These are phyloP conservation scores for Crossaster papposus DNA, from an alignment of 53 echinoderm and acorn worm genomes.

Conservation along the genomic window DNA sequence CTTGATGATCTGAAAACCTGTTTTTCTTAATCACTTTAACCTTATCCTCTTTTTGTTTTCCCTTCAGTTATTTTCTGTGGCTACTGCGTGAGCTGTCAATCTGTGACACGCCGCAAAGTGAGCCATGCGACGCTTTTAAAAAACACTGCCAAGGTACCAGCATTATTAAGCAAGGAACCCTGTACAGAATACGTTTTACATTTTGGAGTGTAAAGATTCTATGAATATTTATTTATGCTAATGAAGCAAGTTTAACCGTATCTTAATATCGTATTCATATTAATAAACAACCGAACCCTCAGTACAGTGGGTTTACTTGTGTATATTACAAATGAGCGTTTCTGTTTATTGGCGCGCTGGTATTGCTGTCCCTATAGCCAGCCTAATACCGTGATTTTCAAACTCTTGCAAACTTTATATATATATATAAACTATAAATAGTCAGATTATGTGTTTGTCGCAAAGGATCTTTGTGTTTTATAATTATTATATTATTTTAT, in stretches of 20 bases:
- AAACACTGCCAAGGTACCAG: conserved; percentile 49
- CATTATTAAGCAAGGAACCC: conserved; percentile 28
- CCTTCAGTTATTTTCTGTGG: background rate
- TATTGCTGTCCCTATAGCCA: background rate
- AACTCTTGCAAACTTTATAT: conserved; percentile 31
- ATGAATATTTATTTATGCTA: conserved; percentile 74
- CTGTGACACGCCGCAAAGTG: background rate
- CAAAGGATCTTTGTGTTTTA: conserved; percentile 30
- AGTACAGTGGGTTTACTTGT: conserved; percentile 5
- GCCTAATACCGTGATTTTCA: conserved; percentile 7
- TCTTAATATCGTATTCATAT: conserved; percentile 42
- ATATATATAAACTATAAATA: conserved; percentile 51
- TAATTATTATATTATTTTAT: conserved; percentile 56
- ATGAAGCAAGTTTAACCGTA: conserved; percentile 45
- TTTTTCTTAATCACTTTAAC: no score
- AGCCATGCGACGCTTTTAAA: background rate
- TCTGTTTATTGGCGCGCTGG: conserved; percentile 1
- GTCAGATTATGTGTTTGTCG: conserved; percentile 20
- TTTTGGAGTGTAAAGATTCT: conserved; percentile 70
- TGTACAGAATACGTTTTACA: conserved; percentile 58
- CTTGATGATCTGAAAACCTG: no score
- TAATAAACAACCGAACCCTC: background rate
- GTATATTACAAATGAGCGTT: conserved; percentile 51
- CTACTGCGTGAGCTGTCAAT: background rate
- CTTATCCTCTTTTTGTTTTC: background rate